Base-by-base conservation (phyloP, 2,797 vertebrate genomes). In the Naso thynnoides region DNA sequence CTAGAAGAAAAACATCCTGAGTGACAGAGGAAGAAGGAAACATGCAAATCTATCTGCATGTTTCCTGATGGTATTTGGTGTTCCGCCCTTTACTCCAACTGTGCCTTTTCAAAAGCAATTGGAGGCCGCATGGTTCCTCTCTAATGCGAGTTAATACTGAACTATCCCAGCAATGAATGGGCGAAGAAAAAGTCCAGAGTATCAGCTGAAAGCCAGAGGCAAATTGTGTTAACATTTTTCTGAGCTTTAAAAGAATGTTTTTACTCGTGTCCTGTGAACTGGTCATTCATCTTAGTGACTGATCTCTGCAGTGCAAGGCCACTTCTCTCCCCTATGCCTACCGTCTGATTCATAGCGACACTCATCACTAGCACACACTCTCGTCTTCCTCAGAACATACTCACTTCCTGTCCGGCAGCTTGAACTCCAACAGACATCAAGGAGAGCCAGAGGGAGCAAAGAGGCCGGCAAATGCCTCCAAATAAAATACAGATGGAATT, bases 271-370 rank as follows among this genome's bases (percentile, higher is more conserved):
- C 58, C 67, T 78, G 79, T 67, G 79, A 79, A 69, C 48, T 61
- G 58, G 48, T 70, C 64, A 62, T 82, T 74, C 4, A 11, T 83
- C 59, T 59, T 21, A 0, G 21, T 82, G 76, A 83, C 70, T 60
- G 76, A 88, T 82, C 75, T 74, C 68, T 41, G 36, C 50, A 47
- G 70, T 27, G 27, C 48, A 31, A 55, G 59, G 44, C 53, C 77
- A 66, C 47, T 69, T 71, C 61, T 57, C 58, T 71, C 63, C 56
- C 63, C 6, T n/a, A 82, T 64, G 70, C 31, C 66, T 66, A 47
- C 63, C 23, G 21, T 48, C 64, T 91, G 92, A 94, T 91, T 93
- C 91, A 93, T 33, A 29, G 64, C 76, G 54, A 66, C 75, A 89
- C 73, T 90, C 91, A 88, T 87, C 76, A 63, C 58, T n/a, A 47